Evolutionary conservation across 2,888 invertebrate genomes (phyloP).

Genomic region (Thymelicus sylvestris): DNA sequence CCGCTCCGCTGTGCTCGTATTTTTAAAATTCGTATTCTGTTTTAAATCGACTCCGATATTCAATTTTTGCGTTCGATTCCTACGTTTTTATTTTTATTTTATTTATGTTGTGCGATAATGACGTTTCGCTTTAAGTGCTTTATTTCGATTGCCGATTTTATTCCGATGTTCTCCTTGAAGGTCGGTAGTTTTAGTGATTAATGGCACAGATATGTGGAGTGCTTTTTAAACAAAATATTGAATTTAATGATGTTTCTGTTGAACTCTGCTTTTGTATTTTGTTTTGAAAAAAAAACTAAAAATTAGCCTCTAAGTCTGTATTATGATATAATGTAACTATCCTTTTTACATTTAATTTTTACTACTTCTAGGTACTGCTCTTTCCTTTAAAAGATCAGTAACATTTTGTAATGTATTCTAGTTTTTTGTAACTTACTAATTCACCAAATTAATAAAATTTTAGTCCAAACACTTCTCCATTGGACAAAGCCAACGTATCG

Average conservation of each 20-base stretch:
- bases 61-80: slow-evolving; percentile 84
- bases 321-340: background rate
- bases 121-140: slow-evolving; percentile 85
- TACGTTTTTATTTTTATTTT: slow-evolving; percentile 78
- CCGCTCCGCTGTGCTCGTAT: slow-evolving; percentile 80
- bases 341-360: too few species aligned
- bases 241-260: slow-evolving; percentile 82
- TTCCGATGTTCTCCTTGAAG: slow-evolving; percentile 83
- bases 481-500: background rate
- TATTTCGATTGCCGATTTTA: slow-evolving; percentile 85
- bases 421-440: too few species aligned
- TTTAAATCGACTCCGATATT: slow-evolving; percentile 83
- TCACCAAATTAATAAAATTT: background rate
- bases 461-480: background rate
- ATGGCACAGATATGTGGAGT: slow-evolving; percentile 82
- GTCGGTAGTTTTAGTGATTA: slow-evolving; percentile 84
- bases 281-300: background rate
- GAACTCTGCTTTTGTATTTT: slow-evolving; percentile 62
- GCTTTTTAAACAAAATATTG: slow-evolving; percentile 84
- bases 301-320: background rate
- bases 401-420: too few species aligned
- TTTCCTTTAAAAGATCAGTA: too few species aligned
- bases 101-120: slow-evolving; percentile 85
- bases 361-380: too few species aligned
- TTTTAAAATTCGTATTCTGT: slow-evolving; percentile 83